phyloP scores from a whole-genome alignment of 2,888 invertebrate genomes.

The Lymantria monacha region DNA sequence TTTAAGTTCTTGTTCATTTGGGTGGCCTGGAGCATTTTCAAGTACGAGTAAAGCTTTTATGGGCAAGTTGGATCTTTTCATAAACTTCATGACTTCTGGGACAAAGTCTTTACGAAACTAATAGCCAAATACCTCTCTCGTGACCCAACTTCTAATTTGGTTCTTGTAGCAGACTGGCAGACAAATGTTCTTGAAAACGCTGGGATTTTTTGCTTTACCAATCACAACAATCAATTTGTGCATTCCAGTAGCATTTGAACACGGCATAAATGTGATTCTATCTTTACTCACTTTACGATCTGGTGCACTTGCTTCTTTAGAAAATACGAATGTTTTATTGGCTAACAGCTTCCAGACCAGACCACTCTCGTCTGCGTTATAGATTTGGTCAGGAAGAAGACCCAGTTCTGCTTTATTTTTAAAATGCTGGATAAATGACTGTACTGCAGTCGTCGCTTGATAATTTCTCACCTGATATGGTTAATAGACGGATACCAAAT shows the following conservation, averaged over 20 bases:
- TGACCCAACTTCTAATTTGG: constrained; percentile 27
- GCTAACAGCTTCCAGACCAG: constrained; percentile 27
- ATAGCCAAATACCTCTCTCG: constrained; percentile 34
- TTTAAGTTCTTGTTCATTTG: constrained; percentile 38
- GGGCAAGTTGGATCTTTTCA: constrained; percentile 34
- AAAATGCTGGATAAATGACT: constrained; percentile 36
- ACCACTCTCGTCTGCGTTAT: constrained; percentile 34
- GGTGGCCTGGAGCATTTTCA: constrained; percentile 36
- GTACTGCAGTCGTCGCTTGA: constrained; percentile 33
- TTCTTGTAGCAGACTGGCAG: constrained; percentile 31
- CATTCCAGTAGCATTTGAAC: constrained; percentile 38
- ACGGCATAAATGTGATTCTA: constrained; percentile 38
- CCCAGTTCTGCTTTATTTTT: constrained; percentile 32
- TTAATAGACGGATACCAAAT: constrained; percentile 35
- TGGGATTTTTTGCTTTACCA: constrained; percentile 30
- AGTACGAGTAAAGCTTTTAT: constrained; percentile 34
- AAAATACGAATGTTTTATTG: constrained; percentile 30
- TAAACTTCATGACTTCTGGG: constrained; percentile 23
- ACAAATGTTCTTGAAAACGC: constrained; percentile 24
- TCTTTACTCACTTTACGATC: constrained; percentile 34
- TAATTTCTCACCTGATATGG: constrained; percentile 35
- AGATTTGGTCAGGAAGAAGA: constrained; percentile 33
- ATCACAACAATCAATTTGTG: constrained; percentile 30
- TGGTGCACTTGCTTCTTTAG: constrained; percentile 28
- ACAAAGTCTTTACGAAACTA: constrained; percentile 27